phyloP scores from a whole-genome alignment of 2,797 vertebrate species.

The Zenarchopterus dispar region DNA sequence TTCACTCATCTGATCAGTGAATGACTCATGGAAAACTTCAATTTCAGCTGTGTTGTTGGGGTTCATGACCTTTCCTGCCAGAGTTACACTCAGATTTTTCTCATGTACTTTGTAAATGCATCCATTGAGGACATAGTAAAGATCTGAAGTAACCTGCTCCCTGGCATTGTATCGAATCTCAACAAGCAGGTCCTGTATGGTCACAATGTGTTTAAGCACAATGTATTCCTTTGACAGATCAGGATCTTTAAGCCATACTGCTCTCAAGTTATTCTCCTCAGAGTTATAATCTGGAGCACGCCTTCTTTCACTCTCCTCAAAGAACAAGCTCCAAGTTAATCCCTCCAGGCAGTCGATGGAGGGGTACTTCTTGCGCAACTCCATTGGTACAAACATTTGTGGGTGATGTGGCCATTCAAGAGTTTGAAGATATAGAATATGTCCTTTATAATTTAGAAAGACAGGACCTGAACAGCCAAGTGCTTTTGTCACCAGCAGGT shows the following conservation, averaged over 20 bases:
- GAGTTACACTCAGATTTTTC: conserved; percentile 50
- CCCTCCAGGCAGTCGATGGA: conserved; percentile 75
- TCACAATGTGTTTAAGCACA: conserved; percentile 64
- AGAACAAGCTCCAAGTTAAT: conserved; percentile 77
- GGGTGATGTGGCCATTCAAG: conserved; percentile 71
- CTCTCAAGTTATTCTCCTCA: conserved; percentile 7
- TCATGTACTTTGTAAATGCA: conserved; percentile 67
- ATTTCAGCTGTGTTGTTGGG: conserved; percentile 23
- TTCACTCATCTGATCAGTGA: conserved; percentile 26
- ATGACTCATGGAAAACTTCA: conserved; percentile 45
- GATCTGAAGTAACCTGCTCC: conserved; percentile 52
- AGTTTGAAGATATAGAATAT: conserved; percentile 51
- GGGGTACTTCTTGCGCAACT: conserved; percentile 67
- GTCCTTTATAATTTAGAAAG: conserved; percentile 55
- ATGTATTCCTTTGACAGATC: neutral
- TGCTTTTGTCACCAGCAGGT: conserved; percentile 37
- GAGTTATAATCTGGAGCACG: conserved; percentile 62
- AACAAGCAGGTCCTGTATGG: conserved; percentile 71
- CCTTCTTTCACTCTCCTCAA: conserved; percentile 67
- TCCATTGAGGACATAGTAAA: conserved; percentile 71
- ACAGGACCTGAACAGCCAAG: conserved; percentile 50
- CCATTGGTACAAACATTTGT: conserved; percentile 74
- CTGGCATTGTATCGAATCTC: conserved; percentile 74
- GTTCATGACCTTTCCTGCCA: conserved; percentile 65
- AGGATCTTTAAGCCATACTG: conserved; percentile 62